These are phyloP conservation scores for Latrodectus geometricus DNA, from an alignment of 1,140 invertebrate genomes.

Conservation along the genomic window DNA sequence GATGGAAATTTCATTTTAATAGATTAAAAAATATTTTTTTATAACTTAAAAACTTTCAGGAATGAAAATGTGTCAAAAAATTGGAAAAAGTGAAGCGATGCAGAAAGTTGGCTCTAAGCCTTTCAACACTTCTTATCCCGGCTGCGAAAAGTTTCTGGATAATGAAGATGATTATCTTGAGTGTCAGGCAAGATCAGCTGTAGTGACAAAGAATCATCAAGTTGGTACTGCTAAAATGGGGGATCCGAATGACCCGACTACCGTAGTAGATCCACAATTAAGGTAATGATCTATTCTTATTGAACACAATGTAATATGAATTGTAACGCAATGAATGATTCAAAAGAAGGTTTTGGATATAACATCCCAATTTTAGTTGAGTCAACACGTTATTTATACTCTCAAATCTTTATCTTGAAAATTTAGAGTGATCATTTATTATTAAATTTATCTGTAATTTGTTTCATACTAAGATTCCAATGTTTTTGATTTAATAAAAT, in stretches of 20 bases:
- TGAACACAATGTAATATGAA: neutral
- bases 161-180: constrained; percentile 85
- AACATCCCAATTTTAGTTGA: neutral
- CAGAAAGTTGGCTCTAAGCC: constrained; percentile 78
- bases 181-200: constrained; percentile 83
- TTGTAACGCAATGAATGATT: neutral
- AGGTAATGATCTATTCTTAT: neutral
- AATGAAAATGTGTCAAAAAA: constrained; percentile 7
- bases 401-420: too few relatives aligned
- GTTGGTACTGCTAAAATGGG: constrained; percentile 82
- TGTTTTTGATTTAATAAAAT: too few relatives aligned
- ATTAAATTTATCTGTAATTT: too few relatives aligned
- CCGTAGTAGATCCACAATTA: constrained; percentile 85
- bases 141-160: constrained; percentile 79
- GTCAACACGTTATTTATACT: neutral
- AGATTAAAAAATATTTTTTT: neutral
- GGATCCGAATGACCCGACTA: constrained; percentile 77
- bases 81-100: neutral
- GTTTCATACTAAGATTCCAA: too few relatives aligned
- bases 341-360: neutral
- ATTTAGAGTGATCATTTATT: too few relatives aligned
- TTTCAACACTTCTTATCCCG: constrained; percentile 78
- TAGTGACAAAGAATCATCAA: constrained; percentile 82
- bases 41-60: neutral
- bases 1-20: too few relatives aligned